A percentile compares a stretch with the other conserved stretches of the same genome.
Conservation (phyloP, 2,888 invertebrate species). For the Dendrolimus houi region DNA sequence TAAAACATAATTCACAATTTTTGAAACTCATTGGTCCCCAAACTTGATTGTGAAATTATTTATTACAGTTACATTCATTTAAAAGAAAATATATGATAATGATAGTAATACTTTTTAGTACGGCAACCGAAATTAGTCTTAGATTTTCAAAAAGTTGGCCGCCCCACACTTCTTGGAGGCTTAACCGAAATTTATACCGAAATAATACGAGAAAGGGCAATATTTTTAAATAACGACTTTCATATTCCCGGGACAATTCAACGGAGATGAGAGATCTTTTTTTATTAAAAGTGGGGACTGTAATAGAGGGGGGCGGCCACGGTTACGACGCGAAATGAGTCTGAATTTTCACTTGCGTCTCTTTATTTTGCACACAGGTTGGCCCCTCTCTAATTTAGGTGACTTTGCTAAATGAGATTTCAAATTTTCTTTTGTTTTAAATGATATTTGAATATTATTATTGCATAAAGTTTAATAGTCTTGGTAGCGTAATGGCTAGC, state of each 20-base stretch:
- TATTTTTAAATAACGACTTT: constrained; percentile 74
- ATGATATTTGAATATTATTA: not conserved
- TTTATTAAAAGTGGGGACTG: constrained; percentile 49
- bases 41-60: too few relatives aligned
- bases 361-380: not conserved
- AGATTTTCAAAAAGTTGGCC: constrained; percentile 1
- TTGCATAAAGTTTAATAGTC: too few relatives aligned
- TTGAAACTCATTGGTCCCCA: too few relatives aligned
- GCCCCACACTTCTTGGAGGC: constrained; percentile 30
- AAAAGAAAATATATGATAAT: too few relatives aligned
- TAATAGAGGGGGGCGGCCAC: not conserved
- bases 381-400: not conserved
- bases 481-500: too few relatives aligned
- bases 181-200: constrained; percentile 70
- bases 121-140: not conserved
- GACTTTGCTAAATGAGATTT: not conserved
- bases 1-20: too few relatives aligned
- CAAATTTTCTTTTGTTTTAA: not conserved
- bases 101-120: too few relatives aligned
- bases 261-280: constrained; percentile 70
- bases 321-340: not conserved
- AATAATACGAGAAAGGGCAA: constrained; percentile 67
- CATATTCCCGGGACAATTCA: constrained; percentile 74
- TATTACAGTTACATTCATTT: too few relatives aligned
- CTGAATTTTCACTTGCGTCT: not conserved